These are phyloP conservation scores for Eristalis tenax DNA, from an alignment of 2,888 invertebrate species.

Conservation along the genomic window DNA sequence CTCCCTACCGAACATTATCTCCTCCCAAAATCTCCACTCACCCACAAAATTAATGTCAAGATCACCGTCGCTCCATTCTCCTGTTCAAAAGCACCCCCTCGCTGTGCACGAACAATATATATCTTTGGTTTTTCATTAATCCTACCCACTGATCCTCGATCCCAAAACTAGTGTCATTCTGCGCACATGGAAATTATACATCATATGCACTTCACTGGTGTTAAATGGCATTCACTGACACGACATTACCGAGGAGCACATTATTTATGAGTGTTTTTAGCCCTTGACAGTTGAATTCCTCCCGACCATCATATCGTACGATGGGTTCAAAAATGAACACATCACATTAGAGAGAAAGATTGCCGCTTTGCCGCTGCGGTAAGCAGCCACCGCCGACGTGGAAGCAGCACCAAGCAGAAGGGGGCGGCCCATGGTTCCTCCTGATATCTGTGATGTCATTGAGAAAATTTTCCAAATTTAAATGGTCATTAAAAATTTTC, in stretches of 20 bases:
- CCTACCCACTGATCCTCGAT: constrained; percentile 27
- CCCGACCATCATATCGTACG: constrained; percentile 27
- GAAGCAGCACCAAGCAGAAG: neutral
- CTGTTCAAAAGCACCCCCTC: neutral
- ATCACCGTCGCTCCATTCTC: neutral
- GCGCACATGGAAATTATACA: constrained; percentile 56
- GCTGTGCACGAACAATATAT: constrained; percentile 28
- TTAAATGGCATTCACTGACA: constrained; percentile 65
- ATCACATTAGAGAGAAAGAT: constrained; percentile 44
- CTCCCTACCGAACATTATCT: neutral
- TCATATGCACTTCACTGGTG: constrained; percentile 67
- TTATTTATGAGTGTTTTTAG: constrained; percentile 71
- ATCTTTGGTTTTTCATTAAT: constrained; percentile 38
- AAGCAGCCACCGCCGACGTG: neutral
- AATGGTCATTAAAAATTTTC: constrained; percentile 70
- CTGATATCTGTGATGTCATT: constrained; percentile 62
- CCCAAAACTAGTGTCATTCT: constrained; percentile 32
- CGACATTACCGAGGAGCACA: constrained; percentile 54
- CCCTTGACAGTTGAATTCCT: constrained; percentile 58
- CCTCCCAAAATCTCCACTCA: neutral
- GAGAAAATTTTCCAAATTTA: constrained; percentile 70
- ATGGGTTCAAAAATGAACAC: constrained; percentile 62
- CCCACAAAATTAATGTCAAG: constrained; percentile 7
- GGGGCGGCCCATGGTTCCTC: constrained; percentile 40
- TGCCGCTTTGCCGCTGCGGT: neutral